Evolutionary conservation across 2,113 vertebrate genomes (phyloP), one percentile per base, ranked within the genome.

Genomic region (Eretmochelys imbricata): DNA sequence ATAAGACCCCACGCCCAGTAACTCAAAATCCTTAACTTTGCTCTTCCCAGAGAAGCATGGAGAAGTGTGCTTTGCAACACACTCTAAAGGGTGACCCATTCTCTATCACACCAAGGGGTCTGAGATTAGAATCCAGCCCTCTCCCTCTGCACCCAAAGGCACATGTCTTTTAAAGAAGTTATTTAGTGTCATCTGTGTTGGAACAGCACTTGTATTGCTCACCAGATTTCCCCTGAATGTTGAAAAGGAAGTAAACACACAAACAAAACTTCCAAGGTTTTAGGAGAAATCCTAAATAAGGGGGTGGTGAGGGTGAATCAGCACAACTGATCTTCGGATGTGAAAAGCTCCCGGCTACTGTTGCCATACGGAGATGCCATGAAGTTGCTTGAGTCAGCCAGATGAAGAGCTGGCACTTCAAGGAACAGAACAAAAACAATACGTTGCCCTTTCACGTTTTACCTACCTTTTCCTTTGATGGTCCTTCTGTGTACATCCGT

Each of bases 381-480:
- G 82, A 31, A 87, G 29, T 65, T 42, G 29, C 35, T 46, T 1
- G 4, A 82, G 82, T 55, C 65, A 79, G 4, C 65, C 19, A 31
- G 25, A 62, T 2, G 27, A 82, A 82, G 25, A 54, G 46, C 29
- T 6, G 72, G 72, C n/a, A 19, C 10, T 82, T 50, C 9, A 1
- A 49, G 38, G n/a, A 80, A 59, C 0, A 84, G 76, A 81, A 57
- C 53, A 4, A 93, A 91, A 90, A 48, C 46, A 20, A 3, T 9
- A 5, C 1, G 75, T 53, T 42, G 38, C 29, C 51, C 79, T 10
- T 19, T 81, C 9, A 29, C 78, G 19, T 84, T 53, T 79, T 50
- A 87, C 95, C 78, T 75, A 98, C 98, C 94, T 96, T 95, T 19
- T 96, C 96, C 54, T 93, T 50, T 5, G 89, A 24, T 10, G 88